phyloP scores from a whole-genome alignment of 2,888 invertebrate species.

The Macrosiphum euphorbiae region DNA sequence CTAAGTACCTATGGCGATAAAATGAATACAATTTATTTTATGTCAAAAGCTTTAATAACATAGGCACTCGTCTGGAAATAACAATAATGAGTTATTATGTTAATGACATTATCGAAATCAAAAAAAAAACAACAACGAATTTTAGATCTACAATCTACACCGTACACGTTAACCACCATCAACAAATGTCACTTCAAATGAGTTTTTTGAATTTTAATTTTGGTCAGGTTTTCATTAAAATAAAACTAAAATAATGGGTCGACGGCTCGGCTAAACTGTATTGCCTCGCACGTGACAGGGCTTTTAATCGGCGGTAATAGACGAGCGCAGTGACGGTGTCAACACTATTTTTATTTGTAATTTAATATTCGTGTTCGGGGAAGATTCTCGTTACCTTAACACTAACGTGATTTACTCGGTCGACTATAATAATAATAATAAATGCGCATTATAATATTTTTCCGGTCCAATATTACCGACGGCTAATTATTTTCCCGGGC shows the following conservation, averaged over 20 bases:
- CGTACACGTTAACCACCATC: not conserved
- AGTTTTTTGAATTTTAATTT: not conserved
- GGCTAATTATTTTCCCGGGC: not conserved
- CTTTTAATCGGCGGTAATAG: slow-evolving; percentile 5
- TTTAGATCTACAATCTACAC: not conserved
- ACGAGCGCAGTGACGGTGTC: not conserved
- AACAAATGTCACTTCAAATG: not conserved
- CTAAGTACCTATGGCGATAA: not conserved
- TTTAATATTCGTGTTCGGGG: not conserved
- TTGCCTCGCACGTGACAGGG: not conserved
- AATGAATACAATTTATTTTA: not conserved
- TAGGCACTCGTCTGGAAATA: not conserved
- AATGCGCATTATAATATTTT: not conserved
- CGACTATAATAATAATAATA: not conserved
- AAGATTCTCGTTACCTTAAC: not conserved
- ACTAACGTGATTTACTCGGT: not conserved
- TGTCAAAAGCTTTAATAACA: not conserved
- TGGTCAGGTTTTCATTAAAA: not conserved
- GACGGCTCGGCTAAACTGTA: not conserved
- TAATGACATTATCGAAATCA: not conserved
- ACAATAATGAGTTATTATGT: not conserved
- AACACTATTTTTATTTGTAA: slow-evolving; percentile 2
- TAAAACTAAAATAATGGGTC: not conserved
- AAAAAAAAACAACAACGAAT: not conserved
- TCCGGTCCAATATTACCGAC: not conserved